Conservation (phyloP, 2,888 invertebrate species). For the Rhagonycha fulva region DNA sequence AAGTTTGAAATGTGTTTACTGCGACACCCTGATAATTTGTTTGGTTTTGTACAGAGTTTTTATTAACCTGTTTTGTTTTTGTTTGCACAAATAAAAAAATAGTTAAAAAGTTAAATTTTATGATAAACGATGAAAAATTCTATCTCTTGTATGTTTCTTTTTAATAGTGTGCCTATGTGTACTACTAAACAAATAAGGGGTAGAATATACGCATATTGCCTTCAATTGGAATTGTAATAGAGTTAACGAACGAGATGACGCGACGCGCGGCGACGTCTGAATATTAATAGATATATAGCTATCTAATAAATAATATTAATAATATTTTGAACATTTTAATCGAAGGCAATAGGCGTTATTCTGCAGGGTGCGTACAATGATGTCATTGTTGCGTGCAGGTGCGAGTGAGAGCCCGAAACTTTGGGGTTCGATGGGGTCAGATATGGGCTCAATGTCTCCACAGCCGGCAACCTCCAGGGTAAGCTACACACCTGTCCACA, state of each 20-base stretch:
- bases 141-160: conserved; percentile 24
- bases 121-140: conserved; percentile 6
- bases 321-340: not conserved
- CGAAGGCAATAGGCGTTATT: conserved; percentile 28
- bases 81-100: conserved; percentile 10
- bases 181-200: conserved; percentile 46
- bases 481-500: conserved; percentile 58
- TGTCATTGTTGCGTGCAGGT: conserved; percentile 58
- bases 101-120: not conserved
- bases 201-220: conserved; percentile 42
- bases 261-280: not conserved
- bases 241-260: too few species aligned
- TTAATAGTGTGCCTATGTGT: conserved; percentile 31
- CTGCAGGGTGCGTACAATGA: conserved; percentile 54
- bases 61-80: not conserved
- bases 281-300: too few species aligned
- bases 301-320: too few species aligned
- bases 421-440: conserved; percentile 59
- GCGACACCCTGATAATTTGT: not conserved
- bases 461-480: conserved; percentile 65
- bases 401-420: conserved; percentile 61
- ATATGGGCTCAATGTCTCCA: conserved; percentile 60
- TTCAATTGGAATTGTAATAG: conserved; percentile 19
- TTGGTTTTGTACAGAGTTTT: conserved; percentile 13
- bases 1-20: not conserved